Percentiles rank a stretch among this genome's conserved stretches.
These are phyloP conservation scores for Gymnothorax reevesii DNA, from an alignment of 2,797 vertebrate species.

Conservation along the genomic window DNA sequence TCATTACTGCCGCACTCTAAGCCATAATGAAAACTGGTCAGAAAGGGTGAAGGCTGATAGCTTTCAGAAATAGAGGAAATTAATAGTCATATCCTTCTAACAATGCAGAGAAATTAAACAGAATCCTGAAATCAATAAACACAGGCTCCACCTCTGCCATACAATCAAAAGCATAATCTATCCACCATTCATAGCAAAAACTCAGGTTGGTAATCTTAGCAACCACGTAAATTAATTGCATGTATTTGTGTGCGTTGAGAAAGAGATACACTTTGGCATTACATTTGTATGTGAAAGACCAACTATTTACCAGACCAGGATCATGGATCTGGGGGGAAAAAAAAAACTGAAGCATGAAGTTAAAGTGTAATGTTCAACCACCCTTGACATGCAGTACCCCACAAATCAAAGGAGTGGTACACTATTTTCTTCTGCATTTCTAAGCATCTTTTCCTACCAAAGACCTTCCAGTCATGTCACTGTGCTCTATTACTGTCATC, in stretches of 20 bases:
- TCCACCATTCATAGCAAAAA: not conserved
- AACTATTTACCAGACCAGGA: not conserved
- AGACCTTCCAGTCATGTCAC: slow-evolving; percentile 1
- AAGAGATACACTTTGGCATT: not conserved
- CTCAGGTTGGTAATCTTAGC: not conserved
- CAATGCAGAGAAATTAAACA: not conserved
- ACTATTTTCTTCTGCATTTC: not conserved
- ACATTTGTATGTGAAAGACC: not conserved
- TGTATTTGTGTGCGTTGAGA: not conserved
- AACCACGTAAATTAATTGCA: not conserved
- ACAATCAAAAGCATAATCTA: not conserved
- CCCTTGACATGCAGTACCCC: not conserved
- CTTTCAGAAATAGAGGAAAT: not conserved
- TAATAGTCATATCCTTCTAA: not conserved
- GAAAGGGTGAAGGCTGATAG: not conserved
- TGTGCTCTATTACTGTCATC: slow-evolving; percentile 3
- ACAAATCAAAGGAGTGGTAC: not conserved
- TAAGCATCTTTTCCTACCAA: not conserved
- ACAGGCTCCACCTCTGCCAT: too few relatives aligned
- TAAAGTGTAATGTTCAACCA: not conserved
- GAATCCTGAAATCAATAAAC: too few relatives aligned
- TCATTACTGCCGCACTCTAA: not conserved
- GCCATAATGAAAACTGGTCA: not conserved
- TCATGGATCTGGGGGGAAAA: not conserved
- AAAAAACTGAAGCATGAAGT: not conserved